phyloP scores from a whole-genome alignment of 1,140 invertebrate species.

The Sarcophaga peregrina region DNA sequence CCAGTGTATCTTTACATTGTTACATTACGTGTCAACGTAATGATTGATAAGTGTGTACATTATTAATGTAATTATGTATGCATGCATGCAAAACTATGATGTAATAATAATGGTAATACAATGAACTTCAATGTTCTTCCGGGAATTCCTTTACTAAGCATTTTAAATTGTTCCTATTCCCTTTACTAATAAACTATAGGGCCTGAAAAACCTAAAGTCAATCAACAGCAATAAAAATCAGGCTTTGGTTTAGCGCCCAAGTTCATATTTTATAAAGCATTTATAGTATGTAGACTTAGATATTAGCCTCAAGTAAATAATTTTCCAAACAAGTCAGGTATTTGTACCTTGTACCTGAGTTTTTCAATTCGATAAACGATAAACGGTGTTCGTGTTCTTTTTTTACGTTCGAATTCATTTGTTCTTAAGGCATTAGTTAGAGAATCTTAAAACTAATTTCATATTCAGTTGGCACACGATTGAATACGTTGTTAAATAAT shows the following conservation, averaged over 20 bases:
- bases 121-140: conserved; percentile 10
- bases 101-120: too few relatives aligned
- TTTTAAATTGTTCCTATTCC: neutral
- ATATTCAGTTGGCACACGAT: conserved; percentile 13
- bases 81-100: too few relatives aligned
- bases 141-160: neutral
- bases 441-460: neutral
- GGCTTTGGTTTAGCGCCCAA: too few relatives aligned
- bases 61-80: neutral
- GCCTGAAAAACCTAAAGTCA: neutral
- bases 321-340: neutral
- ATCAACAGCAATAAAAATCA: too few relatives aligned
- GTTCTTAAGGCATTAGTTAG: neutral
- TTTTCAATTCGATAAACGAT: neutral
- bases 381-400: too few relatives aligned
- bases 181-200: neutral
- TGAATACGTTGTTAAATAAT: conserved; percentile 25
- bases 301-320: neutral
- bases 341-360: neutral
- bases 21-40: neutral
- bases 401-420: neutral
- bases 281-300: too few relatives aligned
- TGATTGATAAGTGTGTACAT: neutral
- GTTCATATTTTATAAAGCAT: too few relatives aligned
- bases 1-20: too few relatives aligned